Conservation (phyloP, 2,888 invertebrate species). For the Melinaea menophilus region DNA sequence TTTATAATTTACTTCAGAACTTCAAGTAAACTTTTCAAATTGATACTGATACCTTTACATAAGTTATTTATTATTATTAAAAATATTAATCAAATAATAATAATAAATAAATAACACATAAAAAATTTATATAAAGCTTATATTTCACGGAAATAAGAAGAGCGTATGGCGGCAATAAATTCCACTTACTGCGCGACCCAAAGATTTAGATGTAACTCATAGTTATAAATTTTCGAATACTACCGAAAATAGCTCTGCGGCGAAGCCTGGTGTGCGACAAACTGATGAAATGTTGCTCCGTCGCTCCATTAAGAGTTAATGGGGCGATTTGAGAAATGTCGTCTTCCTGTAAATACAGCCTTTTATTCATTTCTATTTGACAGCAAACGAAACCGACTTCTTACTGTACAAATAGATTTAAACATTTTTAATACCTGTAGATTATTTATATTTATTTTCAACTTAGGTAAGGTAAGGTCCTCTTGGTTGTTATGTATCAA, state of each 20-base stretch:
- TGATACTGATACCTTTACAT: constrained; percentile 16
- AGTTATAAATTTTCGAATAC: no score
- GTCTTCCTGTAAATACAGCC: constrained; percentile 70
- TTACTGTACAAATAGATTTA: constrained; percentile 5
- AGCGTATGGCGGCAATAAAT: constrained; percentile 37
- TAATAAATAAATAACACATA: neutral
- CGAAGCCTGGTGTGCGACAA: constrained; percentile 67
- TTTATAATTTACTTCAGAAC: constrained; percentile 41
- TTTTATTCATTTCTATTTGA: constrained; percentile 60
- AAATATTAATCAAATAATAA: neutral
- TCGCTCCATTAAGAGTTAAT: constrained; percentile 75
- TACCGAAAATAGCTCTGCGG: constrained; percentile 60
- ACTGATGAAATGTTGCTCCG: constrained; percentile 73
- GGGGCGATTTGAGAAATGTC: constrained; percentile 74
- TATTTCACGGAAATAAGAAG: constrained; percentile 50
- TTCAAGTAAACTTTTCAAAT: constrained; percentile 59
- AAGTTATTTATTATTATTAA: neutral
- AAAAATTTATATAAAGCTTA: constrained; percentile 3
- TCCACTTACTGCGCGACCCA: no score
- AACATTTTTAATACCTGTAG: no score
- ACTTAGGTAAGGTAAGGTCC: no score
- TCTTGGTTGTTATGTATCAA: no score
- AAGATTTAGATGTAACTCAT: no score
- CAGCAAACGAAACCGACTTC: constrained; percentile 29
- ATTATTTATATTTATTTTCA: no score